phyloP scores from a whole-genome alignment of 2,113 vertebrate genomes.

The Cettia cetti region DNA sequence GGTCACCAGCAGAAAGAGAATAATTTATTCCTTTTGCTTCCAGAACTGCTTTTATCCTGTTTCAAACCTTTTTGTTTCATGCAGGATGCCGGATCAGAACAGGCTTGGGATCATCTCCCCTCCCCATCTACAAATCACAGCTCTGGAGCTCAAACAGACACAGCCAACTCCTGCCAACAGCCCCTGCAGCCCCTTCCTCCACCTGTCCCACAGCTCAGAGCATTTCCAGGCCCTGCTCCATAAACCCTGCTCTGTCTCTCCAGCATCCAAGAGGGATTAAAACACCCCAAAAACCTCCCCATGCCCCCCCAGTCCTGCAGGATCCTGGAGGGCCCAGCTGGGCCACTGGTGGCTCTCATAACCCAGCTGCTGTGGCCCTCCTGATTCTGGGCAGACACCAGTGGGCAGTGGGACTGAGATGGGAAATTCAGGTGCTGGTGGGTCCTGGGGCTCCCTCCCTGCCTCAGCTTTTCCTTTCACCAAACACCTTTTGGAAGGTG shows the following conservation, averaged over 20 bases:
- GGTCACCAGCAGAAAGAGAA: background rate
- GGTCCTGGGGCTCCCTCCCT: background rate
- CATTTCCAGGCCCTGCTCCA: background rate
- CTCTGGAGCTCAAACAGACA: background rate
- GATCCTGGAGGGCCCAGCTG: background rate
- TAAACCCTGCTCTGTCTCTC: background rate
- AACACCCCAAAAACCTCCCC: accelerated
- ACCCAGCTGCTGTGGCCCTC: background rate
- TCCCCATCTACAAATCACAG: background rate
- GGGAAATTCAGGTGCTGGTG: background rate
- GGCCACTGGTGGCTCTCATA: background rate
- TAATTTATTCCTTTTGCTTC: background rate
- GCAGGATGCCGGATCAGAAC: background rate
- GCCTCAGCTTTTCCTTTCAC: background rate
- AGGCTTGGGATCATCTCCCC: background rate
- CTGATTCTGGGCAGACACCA: background rate
- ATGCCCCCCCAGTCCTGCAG: background rate
- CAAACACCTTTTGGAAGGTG: background rate
- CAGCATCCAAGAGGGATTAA: accelerated
- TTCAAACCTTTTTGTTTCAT: background rate
- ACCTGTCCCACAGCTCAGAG: background rate
- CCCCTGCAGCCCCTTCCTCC: background rate
- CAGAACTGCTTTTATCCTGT: background rate
- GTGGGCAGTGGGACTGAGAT: background rate
- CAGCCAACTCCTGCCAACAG: background rate